Conservation (phyloP, 2,797 vertebrate species). For the Erethizon dorsatum region DNA sequence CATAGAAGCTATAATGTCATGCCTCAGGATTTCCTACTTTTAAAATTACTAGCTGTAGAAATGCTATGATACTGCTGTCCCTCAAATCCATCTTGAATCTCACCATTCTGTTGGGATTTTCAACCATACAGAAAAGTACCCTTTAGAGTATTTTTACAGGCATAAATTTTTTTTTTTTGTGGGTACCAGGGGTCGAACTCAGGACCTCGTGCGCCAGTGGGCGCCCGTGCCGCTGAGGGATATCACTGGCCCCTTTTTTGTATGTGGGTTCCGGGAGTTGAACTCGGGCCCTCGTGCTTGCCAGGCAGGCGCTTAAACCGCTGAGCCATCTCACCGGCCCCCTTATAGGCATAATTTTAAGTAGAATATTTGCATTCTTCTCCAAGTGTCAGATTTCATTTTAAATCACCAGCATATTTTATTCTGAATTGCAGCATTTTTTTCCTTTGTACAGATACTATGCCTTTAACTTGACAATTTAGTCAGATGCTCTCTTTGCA, state of each 20-base stretch:
- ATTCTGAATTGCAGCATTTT: conserved; percentile 81
- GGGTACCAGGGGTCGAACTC: too few species aligned
- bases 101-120: conserved; percentile 1
- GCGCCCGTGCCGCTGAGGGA: too few species aligned
- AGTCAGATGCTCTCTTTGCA: conserved; percentile 73
- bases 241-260: too few species aligned
- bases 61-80: conserved; percentile 31
- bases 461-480: conserved; percentile 80
- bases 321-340: too few species aligned
- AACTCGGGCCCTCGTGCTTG: too few species aligned
- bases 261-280: too few species aligned
- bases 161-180: conserved; percentile 6
- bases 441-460: conserved; percentile 68
- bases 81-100: conserved; percentile 2
- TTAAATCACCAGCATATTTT: conserved; percentile 65
- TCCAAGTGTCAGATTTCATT: conserved; percentile 78
- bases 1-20: not conserved
- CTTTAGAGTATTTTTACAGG: conserved; percentile 37
- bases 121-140: not conserved
- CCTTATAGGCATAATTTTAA: conserved; percentile 45
- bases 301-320: too few species aligned
- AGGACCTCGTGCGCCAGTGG: too few species aligned
- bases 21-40: conserved; percentile 26
- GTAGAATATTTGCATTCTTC: conserved; percentile 72
- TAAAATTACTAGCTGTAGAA: conserved; percentile 8